Percentiles rank a stretch among this genome's conserved stretches.
Evolutionary conservation across 2,113 vertebrate genomes (phyloP).

Genomic region (Podocnemis expansa): DNA sequence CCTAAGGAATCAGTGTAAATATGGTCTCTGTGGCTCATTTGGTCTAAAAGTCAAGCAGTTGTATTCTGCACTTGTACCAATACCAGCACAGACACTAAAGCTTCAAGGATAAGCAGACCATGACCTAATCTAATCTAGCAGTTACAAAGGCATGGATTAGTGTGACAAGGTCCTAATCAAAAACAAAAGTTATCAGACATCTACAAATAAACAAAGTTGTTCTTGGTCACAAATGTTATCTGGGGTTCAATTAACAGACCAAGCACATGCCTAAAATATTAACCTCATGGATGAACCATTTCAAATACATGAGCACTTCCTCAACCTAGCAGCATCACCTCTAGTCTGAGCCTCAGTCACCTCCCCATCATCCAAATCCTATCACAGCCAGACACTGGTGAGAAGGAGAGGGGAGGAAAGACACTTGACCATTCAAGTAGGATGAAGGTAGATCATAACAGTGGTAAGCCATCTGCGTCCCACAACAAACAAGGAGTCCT

Average conservation of each 20-base stretch:
- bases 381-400: neutral
- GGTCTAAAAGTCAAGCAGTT: fast-evolving
- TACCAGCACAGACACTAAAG: fast-evolving
- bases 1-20: neutral
- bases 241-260: neutral
- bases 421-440: neutral
- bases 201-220: neutral
- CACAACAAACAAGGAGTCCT: no score
- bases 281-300: neutral
- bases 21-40: neutral
- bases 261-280: no score
- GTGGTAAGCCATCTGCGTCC: neutral
- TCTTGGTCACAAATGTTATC: neutral
- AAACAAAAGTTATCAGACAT: neutral
- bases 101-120: neutral
- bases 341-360: neutral
- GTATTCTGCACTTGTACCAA: neutral
- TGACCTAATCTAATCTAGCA: neutral
- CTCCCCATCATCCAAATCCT: slow-evolving; percentile 37
- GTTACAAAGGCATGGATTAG: neutral
- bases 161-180: neutral
- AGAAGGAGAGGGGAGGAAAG: neutral
- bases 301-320: neutral
- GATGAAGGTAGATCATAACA: slow-evolving; percentile 34
- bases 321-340: neutral